A percentile compares a stretch with the other conserved stretches of the same genome.
Conservation (phyloP, 2,888 invertebrate species). For the Boloria selene region DNA sequence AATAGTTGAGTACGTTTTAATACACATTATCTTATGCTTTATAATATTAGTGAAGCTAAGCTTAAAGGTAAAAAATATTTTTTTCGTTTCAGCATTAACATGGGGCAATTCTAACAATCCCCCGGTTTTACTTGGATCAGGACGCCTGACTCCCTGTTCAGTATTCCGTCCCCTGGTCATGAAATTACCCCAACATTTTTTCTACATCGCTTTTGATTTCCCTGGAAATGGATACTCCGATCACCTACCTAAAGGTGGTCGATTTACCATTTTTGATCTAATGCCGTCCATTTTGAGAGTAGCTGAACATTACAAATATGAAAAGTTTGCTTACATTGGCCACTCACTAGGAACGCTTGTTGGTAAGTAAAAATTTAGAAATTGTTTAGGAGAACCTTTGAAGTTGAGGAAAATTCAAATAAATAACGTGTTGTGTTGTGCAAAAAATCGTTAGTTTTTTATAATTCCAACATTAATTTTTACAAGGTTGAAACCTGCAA, state of each 20-base stretch:
- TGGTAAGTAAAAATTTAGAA: slow-evolving; percentile 52
- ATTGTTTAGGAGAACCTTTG: too few relatives aligned
- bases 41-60: background rate
- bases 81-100: slow-evolving; percentile 74
- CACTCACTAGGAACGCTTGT: slow-evolving; percentile 64
- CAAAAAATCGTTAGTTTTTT: too few relatives aligned
- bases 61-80: background rate
- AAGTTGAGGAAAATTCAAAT: too few relatives aligned
- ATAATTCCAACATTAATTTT: too few relatives aligned
- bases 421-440: too few relatives aligned
- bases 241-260: slow-evolving; percentile 67
- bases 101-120: slow-evolving; percentile 80
- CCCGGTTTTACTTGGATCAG: slow-evolving; percentile 82
- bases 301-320: slow-evolving; percentile 59
- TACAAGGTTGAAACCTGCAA: too few relatives aligned
- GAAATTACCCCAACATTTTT: slow-evolving; percentile 67
- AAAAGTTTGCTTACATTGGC: slow-evolving; percentile 61
- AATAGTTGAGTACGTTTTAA: too few relatives aligned
- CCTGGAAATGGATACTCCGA: slow-evolving; percentile 84
- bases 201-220: slow-evolving; percentile 72
- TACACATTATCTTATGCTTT: too few relatives aligned
- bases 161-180: slow-evolving; percentile 81
- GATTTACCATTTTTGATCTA: slow-evolving; percentile 53
- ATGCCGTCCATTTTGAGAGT: slow-evolving; percentile 54
- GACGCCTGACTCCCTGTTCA: slow-evolving; percentile 83